Base-by-base conservation (phyloP, 2,113 vertebrate species). In the Machaerirhynchus nigripectus region DNA sequence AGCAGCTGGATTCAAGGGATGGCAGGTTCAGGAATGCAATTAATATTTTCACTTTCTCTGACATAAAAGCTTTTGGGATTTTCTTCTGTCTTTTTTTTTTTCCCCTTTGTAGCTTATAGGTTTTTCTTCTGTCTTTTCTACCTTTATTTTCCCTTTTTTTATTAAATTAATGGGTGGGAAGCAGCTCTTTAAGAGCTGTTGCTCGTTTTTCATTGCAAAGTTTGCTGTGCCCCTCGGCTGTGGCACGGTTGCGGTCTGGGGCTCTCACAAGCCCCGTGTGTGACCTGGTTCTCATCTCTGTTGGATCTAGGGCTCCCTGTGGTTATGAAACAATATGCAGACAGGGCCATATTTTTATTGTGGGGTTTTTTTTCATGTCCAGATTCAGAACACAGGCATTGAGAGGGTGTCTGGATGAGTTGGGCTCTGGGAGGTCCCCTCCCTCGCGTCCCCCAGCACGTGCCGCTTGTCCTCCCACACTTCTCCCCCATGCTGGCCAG, bases 361-460 rank as follows among this genome's bases (percentile, higher is more conserved):
- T 63, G 49, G 39, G 74, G 64, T 30, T 33, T 46, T 65, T 65
- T 65, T 64, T 6, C 6, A 14, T 15, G 57, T 5, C 26, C 65
- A 33, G 11, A 6, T 15, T 69, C 28, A 35, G 35, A 53, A 1
- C 7, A 23, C 11, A 39, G 27, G 26, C 23, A 17, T 5, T 31
- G 61, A 11, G 37, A 28, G 10, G 0, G 3, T 46, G 11, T 20
- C 44, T 53, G 77, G 37, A 70, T 35, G 39, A 71, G 49, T 1
- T 17, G 15, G n/a, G 61, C 8, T 31, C 35, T 8, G 27, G 75
- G 49, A 42, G 15, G 11, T 82, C 19, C 7, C 17, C 35, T 42
- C 40, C 56, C n/a, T 47, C 0, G 0, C 7, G 37, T 30, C 15
- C 35, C 17, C n/a, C 44, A 50, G 33, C 31, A 30, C 0, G 0